Evolutionary conservation across 1,140 invertebrate species (phyloP), one percentile per base, ranked within the genome.

Genomic region (Cryptotermes secundus): DNA sequence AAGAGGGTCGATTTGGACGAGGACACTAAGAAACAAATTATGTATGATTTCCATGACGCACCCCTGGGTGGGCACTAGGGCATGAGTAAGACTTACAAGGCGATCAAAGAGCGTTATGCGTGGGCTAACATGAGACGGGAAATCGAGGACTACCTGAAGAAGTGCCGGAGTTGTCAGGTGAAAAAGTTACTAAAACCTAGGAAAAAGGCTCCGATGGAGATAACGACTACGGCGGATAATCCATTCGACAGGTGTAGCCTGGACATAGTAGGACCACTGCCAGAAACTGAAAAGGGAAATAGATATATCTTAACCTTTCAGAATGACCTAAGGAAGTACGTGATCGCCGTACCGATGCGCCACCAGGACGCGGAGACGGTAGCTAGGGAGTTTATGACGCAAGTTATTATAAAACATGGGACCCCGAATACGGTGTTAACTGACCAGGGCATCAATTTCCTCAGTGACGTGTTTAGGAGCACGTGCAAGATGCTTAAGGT

Each of bases 221-320:
- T 83, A 38, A 83, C 72, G 9, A 79, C 34, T 45, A 85, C 83
- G 26, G 31, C 53, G 24, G 34, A 49, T 3, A 10, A 81, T 34
- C 36, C 65, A 72, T 86, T 35, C 34, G 53, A 80, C 38, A 84
- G 31, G 35, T 22, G 79, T 26, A 79, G 6, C 24, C 31, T 85
- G 26, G 86, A 86, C 84, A 81, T 86, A 22, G 84, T 86, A 31
- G 85, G 85, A 26, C 81, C 86, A 24, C 53, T 86, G 59, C 79
- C 80, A 22, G 12, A 49, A 34, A 86, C 83, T 12, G 79, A 84
- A 42, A 81, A 80, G 31, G 84, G 85, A 12, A 86, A 86, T 36
- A 84, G 59, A 82, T 86, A 84, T 31, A 86, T 86, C 36, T 16
- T 87, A 53, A 85, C 85, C 9, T 81, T 38, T 38, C 38, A 38